phyloP scores from a whole-genome alignment of 2,888 invertebrate genomes.

The Keiferia lycopersicella region DNA sequence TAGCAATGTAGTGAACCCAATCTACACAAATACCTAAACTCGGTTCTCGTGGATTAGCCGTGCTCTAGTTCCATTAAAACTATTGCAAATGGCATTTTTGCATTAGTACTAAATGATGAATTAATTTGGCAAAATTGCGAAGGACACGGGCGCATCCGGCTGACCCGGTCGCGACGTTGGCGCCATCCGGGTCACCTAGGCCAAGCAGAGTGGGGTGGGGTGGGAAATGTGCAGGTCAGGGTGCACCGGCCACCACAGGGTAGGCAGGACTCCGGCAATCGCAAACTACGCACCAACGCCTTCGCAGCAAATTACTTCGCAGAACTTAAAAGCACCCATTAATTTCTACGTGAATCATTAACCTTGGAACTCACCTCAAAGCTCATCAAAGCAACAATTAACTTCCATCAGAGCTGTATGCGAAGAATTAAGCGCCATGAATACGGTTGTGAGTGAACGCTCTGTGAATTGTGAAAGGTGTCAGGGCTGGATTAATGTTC shows the following conservation, averaged over 20 bases:
- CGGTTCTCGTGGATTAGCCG: neutral
- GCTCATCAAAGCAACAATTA: slow-evolving; percentile 33
- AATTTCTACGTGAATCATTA: slow-evolving; percentile 4
- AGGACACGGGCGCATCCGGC: slow-evolving; percentile 59
- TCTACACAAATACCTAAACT: neutral
- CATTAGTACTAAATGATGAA: slow-evolving; percentile 36
- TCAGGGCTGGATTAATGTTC: slow-evolving; percentile 70
- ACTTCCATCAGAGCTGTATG: slow-evolving; percentile 31
- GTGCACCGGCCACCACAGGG: slow-evolving; percentile 5
- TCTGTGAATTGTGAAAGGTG: slow-evolving; percentile 59
- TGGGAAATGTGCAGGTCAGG: slow-evolving; percentile 25
- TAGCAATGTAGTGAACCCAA: too few species aligned
- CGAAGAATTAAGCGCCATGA: slow-evolving; percentile 40
- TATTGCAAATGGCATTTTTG: slow-evolving; percentile 20
- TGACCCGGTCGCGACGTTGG: slow-evolving; percentile 79
- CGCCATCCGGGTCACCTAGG: slow-evolving; percentile 76
- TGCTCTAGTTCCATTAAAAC: slow-evolving; percentile 18
- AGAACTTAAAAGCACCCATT: neutral
- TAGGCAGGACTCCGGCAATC: neutral
- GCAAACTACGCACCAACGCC: neutral
- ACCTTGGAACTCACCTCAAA: slow-evolving; percentile 19
- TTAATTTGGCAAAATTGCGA: slow-evolving; percentile 54
- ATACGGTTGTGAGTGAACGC: slow-evolving; percentile 41
- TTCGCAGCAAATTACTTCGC: neutral
- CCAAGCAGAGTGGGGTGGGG: slow-evolving; percentile 25